Evolutionary conservation across 2,888 invertebrate species (phyloP).

Genomic region (Caenorhabditis sp.): DNA sequence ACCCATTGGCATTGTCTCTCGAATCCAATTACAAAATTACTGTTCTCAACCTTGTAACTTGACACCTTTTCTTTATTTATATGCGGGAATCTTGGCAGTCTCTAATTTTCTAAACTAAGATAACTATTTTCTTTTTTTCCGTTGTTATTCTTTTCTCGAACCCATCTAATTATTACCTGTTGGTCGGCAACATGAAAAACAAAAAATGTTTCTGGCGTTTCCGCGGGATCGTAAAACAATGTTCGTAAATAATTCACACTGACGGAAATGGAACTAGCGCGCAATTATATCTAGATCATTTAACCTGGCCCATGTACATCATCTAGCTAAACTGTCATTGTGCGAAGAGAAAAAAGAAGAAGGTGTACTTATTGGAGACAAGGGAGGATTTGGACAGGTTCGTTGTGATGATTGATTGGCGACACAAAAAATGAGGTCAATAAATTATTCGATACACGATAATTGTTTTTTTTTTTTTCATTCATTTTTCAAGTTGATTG

Average conservation of each 20-base stretch:
- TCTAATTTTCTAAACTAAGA: not conserved
- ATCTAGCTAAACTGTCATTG: not conserved
- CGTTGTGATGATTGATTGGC: not conserved
- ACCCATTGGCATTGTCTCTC: too few relatives aligned
- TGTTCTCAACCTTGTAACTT: not conserved
- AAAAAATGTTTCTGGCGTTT: too few relatives aligned
- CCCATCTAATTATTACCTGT: not conserved
- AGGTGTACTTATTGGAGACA: not conserved
- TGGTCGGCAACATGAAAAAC: not conserved
- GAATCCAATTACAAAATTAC: not conserved
- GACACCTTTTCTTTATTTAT: not conserved
- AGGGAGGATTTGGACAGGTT: not conserved
- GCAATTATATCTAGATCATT: not conserved
- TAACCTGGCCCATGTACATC: not conserved
- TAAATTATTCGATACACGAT: not conserved
- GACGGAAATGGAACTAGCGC: not conserved
- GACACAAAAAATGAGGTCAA: conserved; percentile 1
- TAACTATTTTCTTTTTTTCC: too few relatives aligned
- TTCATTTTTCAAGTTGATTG: too few relatives aligned
- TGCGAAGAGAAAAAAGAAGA: not conserved
- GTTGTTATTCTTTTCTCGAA: not conserved
- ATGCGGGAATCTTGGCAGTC: not conserved
- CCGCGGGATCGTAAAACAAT: not conserved
- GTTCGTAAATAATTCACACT: not conserved
- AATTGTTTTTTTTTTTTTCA: too few relatives aligned